Evolutionary conservation across 2,113 vertebrate species (phyloP), one percentile per base, ranked within the genome.

Genomic region (Hippocampus mohnikei): DNA sequence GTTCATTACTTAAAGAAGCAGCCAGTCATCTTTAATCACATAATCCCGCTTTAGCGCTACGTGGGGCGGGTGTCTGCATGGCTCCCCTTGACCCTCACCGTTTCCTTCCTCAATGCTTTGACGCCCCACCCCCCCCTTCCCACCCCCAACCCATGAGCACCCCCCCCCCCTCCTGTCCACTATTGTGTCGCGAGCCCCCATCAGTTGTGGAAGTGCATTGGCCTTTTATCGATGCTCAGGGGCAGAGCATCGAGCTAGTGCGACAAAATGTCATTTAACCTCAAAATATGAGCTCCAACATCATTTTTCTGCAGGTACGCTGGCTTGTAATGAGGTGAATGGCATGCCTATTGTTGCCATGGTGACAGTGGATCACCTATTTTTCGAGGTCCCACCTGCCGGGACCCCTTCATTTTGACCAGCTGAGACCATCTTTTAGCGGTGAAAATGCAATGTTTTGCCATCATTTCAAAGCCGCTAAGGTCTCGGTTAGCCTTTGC

Each of bases 11-110:
- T 87, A 68, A 84, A 85, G 84, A 69, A 66, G 72, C 21, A 46
- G 81, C 82, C 81, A 86, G 81, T 85, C 82, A 76, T 87, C 56
- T 88, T 80, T 90, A 91, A 90, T 86, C 88, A 87, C 72, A 85
- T 90, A 90, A 92, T 91, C 87, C 84, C 60, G n/a, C 73, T 83
- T 69, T 70, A 78, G 64, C 76, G 15, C 80, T 50, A 63, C 67
- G 71, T 78, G 76, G 78, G 80, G 58, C 70, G 33, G 68, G 58
- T 61, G 71, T 86, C 83, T 82, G 83, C 71, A 75, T 78, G 59
- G 72, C 80, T 82, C 48, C 69, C 75, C 78, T 71, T 79, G 79
- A 83, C 81, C 83, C 82, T 77, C 76, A 21, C 78, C 71, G 81
- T 76, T 87, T 79, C 81, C 84, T 84, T 81, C 85, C 80, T 81